These are phyloP conservation scores for Rhodinocichla rosea DNA, from an alignment of 2,113 vertebrate species.

Conservation along the genomic window DNA sequence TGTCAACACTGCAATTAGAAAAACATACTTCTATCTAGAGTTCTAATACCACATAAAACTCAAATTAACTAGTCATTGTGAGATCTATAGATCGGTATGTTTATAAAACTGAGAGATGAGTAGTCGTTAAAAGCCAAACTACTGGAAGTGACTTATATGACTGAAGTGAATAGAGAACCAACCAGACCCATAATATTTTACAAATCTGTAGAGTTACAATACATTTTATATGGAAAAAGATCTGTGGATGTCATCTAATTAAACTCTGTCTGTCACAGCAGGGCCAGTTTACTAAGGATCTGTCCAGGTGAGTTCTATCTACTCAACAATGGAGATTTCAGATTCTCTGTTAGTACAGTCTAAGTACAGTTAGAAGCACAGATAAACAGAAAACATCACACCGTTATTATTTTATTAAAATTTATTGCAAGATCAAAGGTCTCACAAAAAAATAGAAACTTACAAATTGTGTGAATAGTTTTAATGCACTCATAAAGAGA, in stretches of 20 bases:
- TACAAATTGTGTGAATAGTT: constrained; percentile 72
- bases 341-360: not conserved
- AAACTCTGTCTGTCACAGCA: not conserved
- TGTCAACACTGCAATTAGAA: not conserved
- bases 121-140: not conserved
- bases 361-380: not conserved
- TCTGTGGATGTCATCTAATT: not conserved
- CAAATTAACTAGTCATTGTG: not conserved
- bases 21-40: not conserved
- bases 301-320: not conserved
- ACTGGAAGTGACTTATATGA: not conserved
- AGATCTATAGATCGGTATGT: not conserved
- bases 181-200: not conserved
- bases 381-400: constrained; percentile 24
- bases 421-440: constrained; percentile 67
- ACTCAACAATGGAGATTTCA: not conserved
- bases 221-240: not conserved
- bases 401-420: constrained; percentile 68
- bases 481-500: constrained; percentile 70
- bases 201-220: not conserved
- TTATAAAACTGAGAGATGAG: not conserved
- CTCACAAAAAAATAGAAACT: constrained; percentile 75
- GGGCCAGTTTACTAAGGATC: not conserved
- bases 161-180: not conserved
- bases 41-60: not conserved